Evolutionary conservation across 2,797 vertebrate species (phyloP), one percentile per base, ranked within the genome.

Genomic region (Crenuchus spilurus): DNA sequence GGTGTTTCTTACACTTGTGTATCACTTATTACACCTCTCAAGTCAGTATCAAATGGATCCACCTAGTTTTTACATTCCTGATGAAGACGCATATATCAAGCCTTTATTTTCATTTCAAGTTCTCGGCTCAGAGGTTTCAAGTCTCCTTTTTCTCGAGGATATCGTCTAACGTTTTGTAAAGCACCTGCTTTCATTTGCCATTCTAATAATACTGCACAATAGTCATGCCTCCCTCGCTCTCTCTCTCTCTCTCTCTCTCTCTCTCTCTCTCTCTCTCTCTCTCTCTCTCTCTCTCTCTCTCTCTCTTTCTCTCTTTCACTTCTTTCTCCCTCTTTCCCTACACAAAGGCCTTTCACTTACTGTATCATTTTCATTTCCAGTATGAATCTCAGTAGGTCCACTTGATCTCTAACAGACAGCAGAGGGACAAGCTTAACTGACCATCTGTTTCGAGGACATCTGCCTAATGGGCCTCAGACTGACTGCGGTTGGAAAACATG

Each of bases 361-460:
- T 13, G 63, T 58, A 51, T 71, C 60, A 24, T 64, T 71, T 58
- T 65, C 24, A 31, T n/a, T 31, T 57, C 60, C 35, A 2, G 13
- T 42, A 42, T 6, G 18, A 71, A 49, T 71, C 60, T 58, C 60
- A 58, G 13, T 49, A 41, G 67, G 24, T 65, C 63, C 30, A 39
- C 49, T 16, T n/a, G 51, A 76, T 71, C 60, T 51, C 61, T 33
- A 42, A 49, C 51, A 64, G 61, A 65, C 61, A 42, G 16, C 68
- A 65, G 52, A 71, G 22, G 35, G 62, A 49, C 52, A 22, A 51
- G 41, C 67, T 26, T 65, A 48, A 65, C 60, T 71, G 68, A 71
- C 75, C 75, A 76, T 76, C 75, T 76, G 75, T 65, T 71, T 71
- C 10, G 61, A 65, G 75, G 75, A 71, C 75, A 76, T 71, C 68